A percentile compares a stretch with the other conserved stretches of the same genome.
Evolutionary conservation across 92 coral and sea anemone genomes (phyloP).

Genomic region (Metridium senile): DNA sequence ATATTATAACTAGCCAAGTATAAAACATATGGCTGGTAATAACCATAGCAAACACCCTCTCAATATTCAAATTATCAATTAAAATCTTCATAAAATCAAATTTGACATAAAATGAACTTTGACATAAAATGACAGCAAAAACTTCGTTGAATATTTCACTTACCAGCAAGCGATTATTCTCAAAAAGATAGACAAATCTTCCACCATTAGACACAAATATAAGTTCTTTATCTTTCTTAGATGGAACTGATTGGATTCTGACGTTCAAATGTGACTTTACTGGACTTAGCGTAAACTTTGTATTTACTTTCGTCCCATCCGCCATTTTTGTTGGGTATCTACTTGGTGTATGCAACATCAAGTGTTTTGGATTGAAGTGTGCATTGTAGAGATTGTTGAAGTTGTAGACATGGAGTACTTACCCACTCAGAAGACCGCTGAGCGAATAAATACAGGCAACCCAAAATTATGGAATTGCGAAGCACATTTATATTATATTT

Average conservation of each 20-base stretch:
- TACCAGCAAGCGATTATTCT: conserved; percentile 10
- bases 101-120: too few relatives aligned
- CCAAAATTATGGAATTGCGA: background rate
- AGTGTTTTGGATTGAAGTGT: background rate
- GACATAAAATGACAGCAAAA: background rate
- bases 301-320: conserved; percentile 2
- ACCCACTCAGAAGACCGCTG: background rate
- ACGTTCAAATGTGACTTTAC: background rate
- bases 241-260: background rate
- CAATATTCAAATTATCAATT: too few relatives aligned
- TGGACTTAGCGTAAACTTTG: background rate
- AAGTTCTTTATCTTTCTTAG: conserved; percentile 11
- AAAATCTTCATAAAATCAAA: too few relatives aligned
- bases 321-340: conserved; percentile 2
- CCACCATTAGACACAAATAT: background rate
- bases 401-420: background rate
- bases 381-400: background rate
- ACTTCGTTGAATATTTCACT: background rate
- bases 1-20: too few relatives aligned
- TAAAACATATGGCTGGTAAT: too few relatives aligned
- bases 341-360: background rate
- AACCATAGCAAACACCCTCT: too few relatives aligned
- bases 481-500: too few relatives aligned
- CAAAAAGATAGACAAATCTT: conserved; percentile 12
- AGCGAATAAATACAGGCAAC: background rate